Conservation (phyloP, 2,113 vertebrate genomes). For the Cricetomys ansorgei region DNA sequence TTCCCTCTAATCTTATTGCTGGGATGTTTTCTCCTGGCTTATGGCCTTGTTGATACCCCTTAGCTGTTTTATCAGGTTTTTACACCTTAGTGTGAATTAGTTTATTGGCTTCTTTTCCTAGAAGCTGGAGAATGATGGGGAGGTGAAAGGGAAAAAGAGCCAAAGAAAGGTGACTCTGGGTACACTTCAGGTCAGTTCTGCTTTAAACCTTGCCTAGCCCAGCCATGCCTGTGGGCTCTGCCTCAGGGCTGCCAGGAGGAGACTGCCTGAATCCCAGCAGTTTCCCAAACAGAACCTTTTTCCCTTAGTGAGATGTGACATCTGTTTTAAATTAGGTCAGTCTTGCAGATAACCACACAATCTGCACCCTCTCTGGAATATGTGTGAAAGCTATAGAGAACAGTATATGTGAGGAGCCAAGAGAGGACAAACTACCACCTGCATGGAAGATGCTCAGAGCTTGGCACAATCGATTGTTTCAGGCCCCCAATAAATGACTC, state of each 20-base stretch:
- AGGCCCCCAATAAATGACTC: not conserved
- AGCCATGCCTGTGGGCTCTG: not conserved
- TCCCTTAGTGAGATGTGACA: slow-evolving; percentile 49
- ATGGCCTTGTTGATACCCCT: slow-evolving; percentile 55
- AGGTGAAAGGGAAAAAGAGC: not conserved
- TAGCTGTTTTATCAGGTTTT: slow-evolving; percentile 67
- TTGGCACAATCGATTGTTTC: not conserved
- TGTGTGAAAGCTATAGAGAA: slow-evolving; percentile 41
- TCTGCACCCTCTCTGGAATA: slow-evolving; percentile 53
- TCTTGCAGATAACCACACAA: slow-evolving; percentile 49
- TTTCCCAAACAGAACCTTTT: slow-evolving; percentile 30
- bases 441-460: not conserved
- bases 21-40: slow-evolving; percentile 61
- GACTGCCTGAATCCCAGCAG: not conserved
- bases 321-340: slow-evolving; percentile 71
- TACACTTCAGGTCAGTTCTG: not conserved
- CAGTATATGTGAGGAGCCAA: slow-evolving; percentile 30
- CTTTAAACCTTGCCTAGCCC: not conserved
- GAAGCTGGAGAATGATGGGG: slow-evolving; percentile 27
- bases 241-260: not conserved
- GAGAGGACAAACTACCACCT: slow-evolving; percentile 18
- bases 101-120: slow-evolving; percentile 73
- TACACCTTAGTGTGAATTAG: slow-evolving; percentile 76
- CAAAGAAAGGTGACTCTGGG: not conserved
- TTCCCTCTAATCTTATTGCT: slow-evolving; percentile 46